Conservation (phyloP, 2,888 invertebrate genomes). For the Drosophila histrio region DNA sequence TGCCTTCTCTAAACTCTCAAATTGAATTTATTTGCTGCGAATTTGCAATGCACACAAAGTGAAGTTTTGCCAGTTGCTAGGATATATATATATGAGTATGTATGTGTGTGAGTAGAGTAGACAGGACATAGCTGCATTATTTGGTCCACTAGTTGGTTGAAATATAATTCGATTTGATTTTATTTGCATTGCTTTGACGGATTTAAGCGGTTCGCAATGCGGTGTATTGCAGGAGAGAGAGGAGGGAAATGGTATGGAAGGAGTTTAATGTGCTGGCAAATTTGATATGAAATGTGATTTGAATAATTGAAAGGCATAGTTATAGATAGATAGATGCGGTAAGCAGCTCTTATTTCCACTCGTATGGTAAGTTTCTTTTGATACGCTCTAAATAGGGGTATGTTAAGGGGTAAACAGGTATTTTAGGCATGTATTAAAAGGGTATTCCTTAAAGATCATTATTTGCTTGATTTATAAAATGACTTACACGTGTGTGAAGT, state of each 20-base stretch:
- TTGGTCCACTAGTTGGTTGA: conserved; percentile 36
- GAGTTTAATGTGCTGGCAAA: conserved; percentile 62
- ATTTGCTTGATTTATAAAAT: too few relatives aligned
- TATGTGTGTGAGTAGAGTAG: conserved; percentile 1
- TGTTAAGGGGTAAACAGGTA: too few relatives aligned
- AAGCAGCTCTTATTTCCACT: background rate
- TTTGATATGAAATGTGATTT: conserved; percentile 59
- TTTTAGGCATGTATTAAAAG: too few relatives aligned
- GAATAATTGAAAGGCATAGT: conserved; percentile 26
- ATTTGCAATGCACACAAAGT: conserved; percentile 74
- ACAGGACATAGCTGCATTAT: conserved; percentile 46
- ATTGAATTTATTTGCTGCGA: conserved; percentile 79
- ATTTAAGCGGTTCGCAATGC: conserved; percentile 47
- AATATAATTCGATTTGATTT: conserved; percentile 77
- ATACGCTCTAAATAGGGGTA: too few relatives aligned
- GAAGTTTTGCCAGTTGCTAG: conserved; percentile 43
- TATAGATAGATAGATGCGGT: conserved; percentile 4
- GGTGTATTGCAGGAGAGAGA: background rate
- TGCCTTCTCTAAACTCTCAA: conserved; percentile 61
- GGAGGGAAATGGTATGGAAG: conserved; percentile 20
- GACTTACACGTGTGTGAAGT: background rate
- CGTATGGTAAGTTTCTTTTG: too few relatives aligned
- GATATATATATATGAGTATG: conserved; percentile 10
- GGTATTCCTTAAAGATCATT: too few relatives aligned
- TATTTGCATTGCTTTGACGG: conserved; percentile 78